phyloP scores from a whole-genome alignment of 2,888 invertebrate species.

The Melinaea menophilus region DNA sequence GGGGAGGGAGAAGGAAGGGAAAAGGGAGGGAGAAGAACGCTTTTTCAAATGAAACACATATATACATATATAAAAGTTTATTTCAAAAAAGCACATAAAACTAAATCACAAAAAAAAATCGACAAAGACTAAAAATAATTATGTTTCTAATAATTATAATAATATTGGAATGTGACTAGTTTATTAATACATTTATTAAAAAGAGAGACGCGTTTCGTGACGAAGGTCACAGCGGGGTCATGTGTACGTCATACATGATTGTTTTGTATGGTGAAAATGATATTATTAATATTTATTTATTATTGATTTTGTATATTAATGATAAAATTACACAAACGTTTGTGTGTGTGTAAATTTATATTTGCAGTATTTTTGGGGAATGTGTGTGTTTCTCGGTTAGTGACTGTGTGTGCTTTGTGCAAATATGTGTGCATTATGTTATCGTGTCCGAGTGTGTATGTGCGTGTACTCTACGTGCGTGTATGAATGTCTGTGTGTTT shows the following conservation, averaged over 20 bases:
- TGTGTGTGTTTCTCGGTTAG: background rate
- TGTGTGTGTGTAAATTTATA: background rate
- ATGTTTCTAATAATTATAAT: background rate
- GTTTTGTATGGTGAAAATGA: too few species aligned
- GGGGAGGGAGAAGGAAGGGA: too few species aligned
- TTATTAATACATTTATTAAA: background rate
- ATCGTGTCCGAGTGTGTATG: background rate
- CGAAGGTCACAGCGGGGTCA: too few species aligned
- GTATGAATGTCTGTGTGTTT: background rate
- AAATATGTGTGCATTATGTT: too few species aligned
- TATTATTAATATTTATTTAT: too few species aligned
- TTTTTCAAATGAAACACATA: background rate
- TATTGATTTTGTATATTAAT: too few species aligned
- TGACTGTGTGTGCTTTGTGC: background rate
- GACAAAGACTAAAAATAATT: slow-evolving; percentile 2
- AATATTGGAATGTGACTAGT: slow-evolving; percentile 16
- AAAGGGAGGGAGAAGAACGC: background rate
- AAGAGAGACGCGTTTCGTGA: background rate
- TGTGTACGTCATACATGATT: too few species aligned
- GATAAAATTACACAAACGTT: background rate
- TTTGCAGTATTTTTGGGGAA: too few species aligned
- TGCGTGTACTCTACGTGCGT: background rate
- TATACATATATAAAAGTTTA: background rate
- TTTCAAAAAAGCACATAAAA: background rate
- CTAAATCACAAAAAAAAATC: slow-evolving; percentile 1